phyloP scores from a whole-genome alignment of 2,888 invertebrate genomes.

The Cephus spinipes region DNA sequence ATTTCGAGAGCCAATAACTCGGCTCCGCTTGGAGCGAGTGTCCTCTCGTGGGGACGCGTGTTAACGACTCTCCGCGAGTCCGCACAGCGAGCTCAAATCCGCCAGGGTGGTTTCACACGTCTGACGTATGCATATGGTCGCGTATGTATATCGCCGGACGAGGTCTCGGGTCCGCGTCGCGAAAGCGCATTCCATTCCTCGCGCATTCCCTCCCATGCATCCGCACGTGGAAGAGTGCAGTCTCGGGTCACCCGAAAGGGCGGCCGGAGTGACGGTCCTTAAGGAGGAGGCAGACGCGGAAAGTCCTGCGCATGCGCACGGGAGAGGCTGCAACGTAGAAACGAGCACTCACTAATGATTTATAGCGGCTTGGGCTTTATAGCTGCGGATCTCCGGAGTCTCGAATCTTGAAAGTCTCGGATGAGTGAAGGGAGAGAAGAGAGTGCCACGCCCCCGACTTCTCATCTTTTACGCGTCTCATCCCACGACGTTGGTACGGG shows the following conservation, averaged over 20 bases:
- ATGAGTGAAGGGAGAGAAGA: slow-evolving; percentile 18
- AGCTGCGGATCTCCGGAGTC: slow-evolving; percentile 24
- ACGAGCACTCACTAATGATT: slow-evolving; percentile 42
- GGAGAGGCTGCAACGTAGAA: slow-evolving; percentile 10
- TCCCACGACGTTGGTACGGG: slow-evolving; percentile 26
- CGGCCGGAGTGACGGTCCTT: neutral
- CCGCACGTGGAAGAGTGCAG: neutral
- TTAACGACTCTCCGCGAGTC: neutral
- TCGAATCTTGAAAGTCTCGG: slow-evolving; percentile 35
- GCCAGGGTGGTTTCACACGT: neutral
- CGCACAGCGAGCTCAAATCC: neutral
- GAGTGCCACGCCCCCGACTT: slow-evolving; percentile 48
- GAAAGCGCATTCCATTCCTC: neutral
- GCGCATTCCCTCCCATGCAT: neutral
- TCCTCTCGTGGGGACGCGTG: neutral
- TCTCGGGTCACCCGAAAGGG: neutral
- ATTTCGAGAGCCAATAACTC: neutral
- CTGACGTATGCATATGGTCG: neutral
- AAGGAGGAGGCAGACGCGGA: neutral
- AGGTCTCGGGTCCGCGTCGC: neutral
- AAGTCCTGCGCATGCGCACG: neutral
- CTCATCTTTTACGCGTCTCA: slow-evolving; percentile 53
- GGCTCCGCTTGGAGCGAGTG: neutral
- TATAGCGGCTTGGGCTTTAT: slow-evolving; percentile 45
- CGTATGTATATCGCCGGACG: neutral